A percentile compares a stretch with the other conserved stretches of the same genome.
Evolutionary conservation across 2,888 invertebrate genomes (phyloP).

Genomic region (Heliothis peltigera): DNA sequence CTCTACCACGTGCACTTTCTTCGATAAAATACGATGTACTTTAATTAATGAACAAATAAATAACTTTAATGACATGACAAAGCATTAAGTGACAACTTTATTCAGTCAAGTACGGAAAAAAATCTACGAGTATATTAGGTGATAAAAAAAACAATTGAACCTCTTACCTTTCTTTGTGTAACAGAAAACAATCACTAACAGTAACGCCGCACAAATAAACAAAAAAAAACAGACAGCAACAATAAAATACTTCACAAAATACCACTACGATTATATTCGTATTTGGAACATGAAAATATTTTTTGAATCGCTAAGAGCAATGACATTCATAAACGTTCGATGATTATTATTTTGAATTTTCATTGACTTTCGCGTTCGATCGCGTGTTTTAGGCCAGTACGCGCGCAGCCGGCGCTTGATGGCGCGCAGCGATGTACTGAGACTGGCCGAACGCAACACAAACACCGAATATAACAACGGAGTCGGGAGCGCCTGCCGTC

Average conservation of each 20-base stretch:
- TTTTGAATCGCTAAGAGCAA: constrained; percentile 67
- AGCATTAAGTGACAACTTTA: constrained; percentile 26
- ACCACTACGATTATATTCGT: constrained; percentile 67
- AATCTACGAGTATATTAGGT: not conserved
- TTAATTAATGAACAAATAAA: constrained; percentile 9
- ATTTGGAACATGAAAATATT: constrained; percentile 56
- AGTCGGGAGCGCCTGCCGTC: constrained; percentile 63
- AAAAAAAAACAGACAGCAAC: constrained; percentile 52
- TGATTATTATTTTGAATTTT: constrained; percentile 65
- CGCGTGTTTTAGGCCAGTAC: constrained; percentile 63
- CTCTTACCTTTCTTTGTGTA: constrained; percentile 67
- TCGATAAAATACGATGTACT: constrained; percentile 2
- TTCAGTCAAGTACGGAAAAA: not conserved
- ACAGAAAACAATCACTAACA: constrained; percentile 58
- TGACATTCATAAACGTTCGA: constrained; percentile 69
- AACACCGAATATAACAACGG: constrained; percentile 47
- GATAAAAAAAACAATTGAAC: constrained; percentile 21
- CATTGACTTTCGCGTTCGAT: constrained; percentile 72
- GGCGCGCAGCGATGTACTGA: constrained; percentile 82
- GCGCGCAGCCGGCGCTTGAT: constrained; percentile 75
- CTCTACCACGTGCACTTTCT: not conserved
- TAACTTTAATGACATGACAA: constrained; percentile 43
- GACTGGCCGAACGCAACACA: constrained; percentile 55
- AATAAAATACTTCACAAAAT: constrained; percentile 66
- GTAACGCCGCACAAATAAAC: constrained; percentile 52